Evolutionary conservation across 2,888 invertebrate genomes (phyloP), one percentile per base, ranked within the genome.

Genomic region (Cryptosula pallasiana): DNA sequence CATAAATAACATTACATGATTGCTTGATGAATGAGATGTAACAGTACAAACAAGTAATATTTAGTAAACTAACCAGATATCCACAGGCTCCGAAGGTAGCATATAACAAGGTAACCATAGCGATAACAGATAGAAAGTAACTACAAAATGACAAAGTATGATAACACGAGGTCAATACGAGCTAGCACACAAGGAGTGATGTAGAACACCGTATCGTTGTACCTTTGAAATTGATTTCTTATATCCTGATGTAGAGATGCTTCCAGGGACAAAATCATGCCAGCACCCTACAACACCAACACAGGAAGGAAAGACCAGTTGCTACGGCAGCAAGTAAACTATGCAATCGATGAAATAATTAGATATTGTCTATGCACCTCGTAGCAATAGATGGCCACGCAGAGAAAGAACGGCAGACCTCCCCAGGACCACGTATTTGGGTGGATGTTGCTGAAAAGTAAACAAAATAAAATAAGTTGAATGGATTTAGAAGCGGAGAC

Each of bases 301-400:
- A 45, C 20, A 20, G 45, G 20, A 9, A 13, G 45, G 20, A 45
- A 45, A 9, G 20, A 45, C 9, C 9, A 45, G 45, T 45, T 13
- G 20, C 45, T 45, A 45, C 45, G 9, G 20, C 45, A 45, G 9
- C 9, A 45, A 20, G 9, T 45, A 20, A 45, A 45, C 45, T n/a
- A 45, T 9, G 45, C 45, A 45, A 45, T 45, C 9, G 9, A 45
- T 9, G 45, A 9, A 45, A 20, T 45, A 13, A 45, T 20, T 9
- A 9, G 20, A 20, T 9, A 13, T 13, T 13, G 1, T 27, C n/a
- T 69, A 74, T 79, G 76, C 75, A 86, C 85, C 82, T 86, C 86
- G 77, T 84, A 86, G 76, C 86, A 86, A 75, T 86, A 86, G 69
- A 86, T 84, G 71, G 85, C 79, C 35, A 86, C 83, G 36, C 84